Evolutionary conservation across 1,140 invertebrate genomes (phyloP).

Genomic region (Euwallacea fornicatus): DNA sequence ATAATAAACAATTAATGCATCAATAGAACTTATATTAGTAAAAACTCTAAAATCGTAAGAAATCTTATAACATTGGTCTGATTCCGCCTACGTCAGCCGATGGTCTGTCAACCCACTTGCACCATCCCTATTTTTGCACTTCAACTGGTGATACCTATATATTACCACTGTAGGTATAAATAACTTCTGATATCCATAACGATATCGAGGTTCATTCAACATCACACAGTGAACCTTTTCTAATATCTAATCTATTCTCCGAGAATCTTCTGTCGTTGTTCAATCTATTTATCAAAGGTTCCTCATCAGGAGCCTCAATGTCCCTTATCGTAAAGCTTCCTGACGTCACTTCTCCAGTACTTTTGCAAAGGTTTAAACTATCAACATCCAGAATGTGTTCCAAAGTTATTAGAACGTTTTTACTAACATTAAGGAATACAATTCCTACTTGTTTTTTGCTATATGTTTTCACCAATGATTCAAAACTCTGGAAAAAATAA

Average conservation of each 20-base stretch:
- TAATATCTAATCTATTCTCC: conserved; percentile 14
- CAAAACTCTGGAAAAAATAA: conserved; percentile 41
- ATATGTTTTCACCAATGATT: conserved; percentile 42
- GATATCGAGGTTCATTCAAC: conserved; percentile 7
- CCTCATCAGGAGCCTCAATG: conserved; percentile 13
- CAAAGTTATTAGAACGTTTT: conserved; percentile 39
- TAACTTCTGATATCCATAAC: too few species aligned
- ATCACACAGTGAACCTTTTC: conserved; percentile 30
- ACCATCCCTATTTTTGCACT: too few species aligned
- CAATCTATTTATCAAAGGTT: conserved; percentile 14
- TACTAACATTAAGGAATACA: conserved; percentile 44
- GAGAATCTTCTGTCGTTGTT: conserved; percentile 8
- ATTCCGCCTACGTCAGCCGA: too few species aligned
- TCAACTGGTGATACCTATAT: too few species aligned
- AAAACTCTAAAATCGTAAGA: too few species aligned
- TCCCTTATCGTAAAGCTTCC: conserved; percentile 10
- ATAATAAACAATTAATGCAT: too few species aligned
- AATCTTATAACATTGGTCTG: too few species aligned
- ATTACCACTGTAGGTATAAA: too few species aligned
- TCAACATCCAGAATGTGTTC: conserved; percentile 36
- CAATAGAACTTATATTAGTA: too few species aligned
- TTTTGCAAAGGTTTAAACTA: conserved; percentile 40
- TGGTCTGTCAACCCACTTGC: too few species aligned
- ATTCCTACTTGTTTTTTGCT: conserved; percentile 41
- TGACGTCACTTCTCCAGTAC: conserved; percentile 14